Percentiles rank a stretch among this genome's conserved stretches.
These are phyloP conservation scores for Rhopalosiphum nymphaeae DNA, from an alignment of 2,888 invertebrate species.

Conservation along the genomic window DNA sequence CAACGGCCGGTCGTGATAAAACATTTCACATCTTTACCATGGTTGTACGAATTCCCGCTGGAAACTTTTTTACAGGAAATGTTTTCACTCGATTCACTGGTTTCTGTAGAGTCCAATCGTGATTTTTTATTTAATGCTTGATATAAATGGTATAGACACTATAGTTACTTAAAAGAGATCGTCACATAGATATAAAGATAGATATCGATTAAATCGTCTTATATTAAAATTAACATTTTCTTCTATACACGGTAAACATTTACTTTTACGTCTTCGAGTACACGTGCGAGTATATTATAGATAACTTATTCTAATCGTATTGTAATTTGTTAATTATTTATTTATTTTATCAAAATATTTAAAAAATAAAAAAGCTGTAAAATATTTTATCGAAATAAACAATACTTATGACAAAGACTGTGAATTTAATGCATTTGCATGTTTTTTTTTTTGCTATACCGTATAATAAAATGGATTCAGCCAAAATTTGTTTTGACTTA, in stretches of 20 bases:
- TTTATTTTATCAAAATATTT: not conserved
- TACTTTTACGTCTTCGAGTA: not conserved
- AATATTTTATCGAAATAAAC: not conserved
- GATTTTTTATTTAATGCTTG: not conserved
- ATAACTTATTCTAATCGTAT: too few species aligned
- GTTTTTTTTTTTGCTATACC: too few species aligned
- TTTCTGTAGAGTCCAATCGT: not conserved
- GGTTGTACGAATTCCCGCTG: constrained; percentile 4
- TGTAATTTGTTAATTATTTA: not conserved
- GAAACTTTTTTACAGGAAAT: constrained; percentile 27
- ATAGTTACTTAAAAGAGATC: not conserved
- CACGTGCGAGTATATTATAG: not conserved
- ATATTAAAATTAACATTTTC: not conserved
- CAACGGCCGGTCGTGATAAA: constrained; percentile 26
- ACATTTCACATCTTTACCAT: constrained; percentile 17
- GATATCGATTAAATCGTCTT: not conserved
- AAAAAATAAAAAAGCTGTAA: not conserved
- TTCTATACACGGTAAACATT: not conserved
- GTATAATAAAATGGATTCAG: too few species aligned
- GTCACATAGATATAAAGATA: not conserved
- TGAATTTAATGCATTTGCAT: too few species aligned
- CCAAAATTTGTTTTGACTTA: too few species aligned
- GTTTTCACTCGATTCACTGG: constrained; percentile 29
- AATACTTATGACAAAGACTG: too few species aligned
- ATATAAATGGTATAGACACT: not conserved